Evolutionary conservation across 1,140 invertebrate genomes (phyloP).

Genomic region (Drosophila jambulina): DNA sequence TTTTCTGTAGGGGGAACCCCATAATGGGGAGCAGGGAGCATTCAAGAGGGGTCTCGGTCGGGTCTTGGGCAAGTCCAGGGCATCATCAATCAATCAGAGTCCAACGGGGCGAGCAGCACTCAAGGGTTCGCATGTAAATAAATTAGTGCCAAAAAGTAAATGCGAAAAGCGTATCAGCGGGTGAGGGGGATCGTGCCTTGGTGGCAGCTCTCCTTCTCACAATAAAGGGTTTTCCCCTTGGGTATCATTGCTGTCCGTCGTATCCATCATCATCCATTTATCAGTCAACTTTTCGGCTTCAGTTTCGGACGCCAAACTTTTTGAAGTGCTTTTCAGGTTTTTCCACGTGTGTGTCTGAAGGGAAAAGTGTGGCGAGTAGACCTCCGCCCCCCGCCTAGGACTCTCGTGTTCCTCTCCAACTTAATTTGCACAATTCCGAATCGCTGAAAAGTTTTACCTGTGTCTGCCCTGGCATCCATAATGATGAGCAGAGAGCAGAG

Average conservation of each 20-base stretch:
- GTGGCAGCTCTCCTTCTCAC: not conserved
- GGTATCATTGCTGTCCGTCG: constrained; percentile 19
- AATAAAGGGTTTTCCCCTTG: constrained; percentile 17
- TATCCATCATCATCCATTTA: constrained; percentile 36
- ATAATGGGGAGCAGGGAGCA: not conserved
- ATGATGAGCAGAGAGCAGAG: constrained; percentile 1
- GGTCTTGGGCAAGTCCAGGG: constrained; percentile 8
- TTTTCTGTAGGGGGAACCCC: not conserved
- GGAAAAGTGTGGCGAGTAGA: too few relatives aligned
- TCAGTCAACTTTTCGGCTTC: constrained; percentile 25
- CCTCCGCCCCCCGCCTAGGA: too few relatives aligned
- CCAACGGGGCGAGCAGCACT: constrained; percentile 49
- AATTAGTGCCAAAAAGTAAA: constrained; percentile 68
- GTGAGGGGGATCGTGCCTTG: constrained; percentile 2
- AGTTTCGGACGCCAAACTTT: constrained; percentile 20
- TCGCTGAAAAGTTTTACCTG: constrained; percentile 30
- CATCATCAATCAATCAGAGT: constrained; percentile 76
- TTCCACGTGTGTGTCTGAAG: not conserved
- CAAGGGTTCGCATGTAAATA: constrained; percentile 69
- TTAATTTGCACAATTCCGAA: constrained; percentile 55
- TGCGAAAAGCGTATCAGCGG: constrained; percentile 39
- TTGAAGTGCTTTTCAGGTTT: constrained; percentile 37
- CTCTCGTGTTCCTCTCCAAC: constrained; percentile 2
- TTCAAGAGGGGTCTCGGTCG: not conserved
- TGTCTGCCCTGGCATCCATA: not conserved